These are phyloP conservation scores for Drosophila nr. fundita DNA, from an alignment of 2,888 invertebrate genomes.

Conservation along the genomic window DNA sequence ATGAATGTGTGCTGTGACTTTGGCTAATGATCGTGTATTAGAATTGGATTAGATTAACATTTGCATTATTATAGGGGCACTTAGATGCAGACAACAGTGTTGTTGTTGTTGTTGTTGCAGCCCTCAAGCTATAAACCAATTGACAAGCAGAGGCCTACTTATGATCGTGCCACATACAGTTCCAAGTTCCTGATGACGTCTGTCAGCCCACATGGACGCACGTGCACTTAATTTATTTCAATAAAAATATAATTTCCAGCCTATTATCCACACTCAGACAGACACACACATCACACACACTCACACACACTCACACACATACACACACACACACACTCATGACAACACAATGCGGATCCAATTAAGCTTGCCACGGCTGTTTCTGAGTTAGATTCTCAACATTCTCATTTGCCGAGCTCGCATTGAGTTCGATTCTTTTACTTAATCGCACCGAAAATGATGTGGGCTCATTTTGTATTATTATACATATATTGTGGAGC, in stretches of 20 bases:
- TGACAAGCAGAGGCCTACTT: constrained; percentile 20
- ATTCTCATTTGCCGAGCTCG: constrained; percentile 9
- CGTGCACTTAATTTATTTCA: constrained; percentile 81
- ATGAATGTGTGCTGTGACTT: not conserved
- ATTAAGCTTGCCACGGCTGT: constrained; percentile 61
- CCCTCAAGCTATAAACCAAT: constrained; percentile 33
- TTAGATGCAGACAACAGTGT: constrained; percentile 1
- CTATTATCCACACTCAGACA: constrained; percentile 68
- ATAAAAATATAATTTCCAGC: constrained; percentile 77
- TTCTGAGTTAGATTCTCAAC: constrained; percentile 33
- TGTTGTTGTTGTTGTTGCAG: constrained; percentile 4
- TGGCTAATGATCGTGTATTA: constrained; percentile 20
- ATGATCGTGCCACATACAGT: constrained; percentile 12
- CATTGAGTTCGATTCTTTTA: constrained; percentile 19
- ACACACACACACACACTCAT: not conserved
- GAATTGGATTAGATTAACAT: constrained; percentile 72
- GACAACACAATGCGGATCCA: constrained; percentile 60
- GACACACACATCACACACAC: constrained; percentile 18
- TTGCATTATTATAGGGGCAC: constrained; percentile 60
- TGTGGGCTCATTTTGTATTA: constrained; percentile 54
- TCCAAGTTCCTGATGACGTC: constrained; percentile 3
- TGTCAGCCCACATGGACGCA: constrained; percentile 71
- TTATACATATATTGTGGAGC: constrained; percentile 9
- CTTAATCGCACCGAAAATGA: constrained; percentile 73
- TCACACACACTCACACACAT: constrained; percentile 6